phyloP scores from a whole-genome alignment of 2,113 vertebrate species.

The Corvus cornix region DNA sequence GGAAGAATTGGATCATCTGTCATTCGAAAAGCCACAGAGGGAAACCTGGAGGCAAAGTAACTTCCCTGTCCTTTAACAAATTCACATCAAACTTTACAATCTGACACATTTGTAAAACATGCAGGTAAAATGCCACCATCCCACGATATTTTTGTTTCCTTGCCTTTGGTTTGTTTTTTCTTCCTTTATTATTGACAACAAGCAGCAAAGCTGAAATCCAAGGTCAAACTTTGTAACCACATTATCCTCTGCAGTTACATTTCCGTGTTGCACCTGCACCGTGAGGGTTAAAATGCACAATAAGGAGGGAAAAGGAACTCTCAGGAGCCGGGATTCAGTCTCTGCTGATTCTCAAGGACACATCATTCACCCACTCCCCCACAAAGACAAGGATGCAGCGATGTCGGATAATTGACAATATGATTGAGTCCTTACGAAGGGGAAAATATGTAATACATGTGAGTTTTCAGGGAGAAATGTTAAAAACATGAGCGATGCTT shows the following conservation, averaged over 20 bases:
- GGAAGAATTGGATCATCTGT: neutral
- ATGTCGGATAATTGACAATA: neutral
- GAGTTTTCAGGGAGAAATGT: neutral
- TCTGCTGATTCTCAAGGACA: neutral
- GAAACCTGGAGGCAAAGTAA: neutral
- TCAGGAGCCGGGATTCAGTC: neutral
- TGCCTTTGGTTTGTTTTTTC: no score
- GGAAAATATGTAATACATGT: neutral
- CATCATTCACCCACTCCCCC: neutral
- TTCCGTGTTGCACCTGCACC: neutral
- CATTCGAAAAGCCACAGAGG: neutral
- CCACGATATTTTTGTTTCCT: neutral
- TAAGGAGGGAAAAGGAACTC: neutral
- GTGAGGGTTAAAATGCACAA: fast-evolving
- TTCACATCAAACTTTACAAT: neutral
- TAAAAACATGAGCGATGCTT: neutral
- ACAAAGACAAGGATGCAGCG: neutral
- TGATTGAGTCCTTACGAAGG: neutral
- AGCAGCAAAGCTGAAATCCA: neutral
- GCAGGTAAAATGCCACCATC: fast-evolving
- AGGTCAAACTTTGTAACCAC: neutral
- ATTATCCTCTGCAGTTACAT: neutral
- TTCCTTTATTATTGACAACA: neutral
- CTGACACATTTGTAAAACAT: neutral
- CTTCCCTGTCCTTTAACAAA: neutral